Base-by-base conservation (phyloP, 2,888 invertebrate genomes). In the Pogonocherus hispidulus region DNA sequence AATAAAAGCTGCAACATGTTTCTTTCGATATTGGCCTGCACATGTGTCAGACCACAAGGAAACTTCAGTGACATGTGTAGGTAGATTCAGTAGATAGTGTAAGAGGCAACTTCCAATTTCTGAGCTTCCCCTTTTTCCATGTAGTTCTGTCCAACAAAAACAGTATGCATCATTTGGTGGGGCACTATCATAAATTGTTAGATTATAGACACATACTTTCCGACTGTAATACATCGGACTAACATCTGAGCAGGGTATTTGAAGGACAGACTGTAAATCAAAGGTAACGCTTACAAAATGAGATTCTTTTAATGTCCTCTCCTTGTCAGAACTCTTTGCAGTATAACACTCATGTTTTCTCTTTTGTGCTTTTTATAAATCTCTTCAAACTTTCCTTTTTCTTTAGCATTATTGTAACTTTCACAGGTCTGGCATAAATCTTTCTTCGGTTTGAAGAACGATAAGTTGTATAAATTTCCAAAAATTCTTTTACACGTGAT, bases 211-310 rank as follows among this genome's bases (percentile, higher is more conserved):
- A 47, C 60, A 60, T 4, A 60, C 18, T 54, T 60, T 66, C 19
- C 56, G 23, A 5, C 35, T 22, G 35, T 67, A 70, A 71, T 80
- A 82, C 71, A 81, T 71, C 62, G 69, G 72, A 54, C 69, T 66
- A 46, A 79, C 80, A 56, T 78, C 79, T 22, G 75, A 75, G 60
- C 65, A 74, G 19, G 81, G 79, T 44, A 81, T 79, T 60, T 80
- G 79, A 47, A 81, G 70, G 8, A 81, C 79, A 49, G 73, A 71
- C 67, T 81, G 80, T 18, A 81, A 66, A 63, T 81, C 80, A 68
- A 81, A 79, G 44, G 80, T 77, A 16, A 69, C 73, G 27, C 67
- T 67, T 59, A 78, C 63, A 72, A 80, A 80, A 35, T 62, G 75
- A 35, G 63, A 22, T 62, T 69, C 75, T 72, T 72, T 55, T 69